These are phyloP conservation scores for Drosophila equinoxialis DNA, from an alignment of 1,140 invertebrate species.

Conservation along the genomic window DNA sequence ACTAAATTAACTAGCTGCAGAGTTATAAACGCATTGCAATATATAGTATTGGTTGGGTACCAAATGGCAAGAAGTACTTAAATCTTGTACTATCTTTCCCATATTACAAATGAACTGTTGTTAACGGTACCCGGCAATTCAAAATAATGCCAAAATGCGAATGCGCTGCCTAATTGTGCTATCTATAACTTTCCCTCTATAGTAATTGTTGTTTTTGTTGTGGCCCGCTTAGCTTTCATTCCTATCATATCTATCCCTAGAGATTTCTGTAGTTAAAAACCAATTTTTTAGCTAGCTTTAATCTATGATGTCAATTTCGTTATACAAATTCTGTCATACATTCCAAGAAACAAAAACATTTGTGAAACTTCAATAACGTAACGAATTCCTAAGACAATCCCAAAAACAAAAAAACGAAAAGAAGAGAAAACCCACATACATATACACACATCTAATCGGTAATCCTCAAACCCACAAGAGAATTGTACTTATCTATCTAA, in stretches of 20 bases:
- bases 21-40: neutral
- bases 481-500: slow-evolving; percentile 40
- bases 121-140: neutral
- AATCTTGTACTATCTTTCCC: neutral
- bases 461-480: neutral
- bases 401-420: slow-evolving; percentile 36
- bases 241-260: slow-evolving; percentile 2
- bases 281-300: slow-evolving; percentile 71
- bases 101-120: neutral
- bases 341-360: slow-evolving; percentile 52
- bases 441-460: slow-evolving; percentile 7
- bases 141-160: slow-evolving; percentile 13
- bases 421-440: neutral
- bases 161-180: slow-evolving; percentile 35
- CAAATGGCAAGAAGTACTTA: neutral
- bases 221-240: slow-evolving; percentile 31
- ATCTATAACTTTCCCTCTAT: slow-evolving; percentile 29
- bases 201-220: slow-evolving; percentile 40
- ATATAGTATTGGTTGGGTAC: slow-evolving; percentile 6
- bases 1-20: slow-evolving; percentile 1
- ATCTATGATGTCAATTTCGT: slow-evolving; percentile 40
- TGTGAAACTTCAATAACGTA: slow-evolving; percentile 50
- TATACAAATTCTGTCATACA: slow-evolving; percentile 44
- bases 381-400: slow-evolving; percentile 57
- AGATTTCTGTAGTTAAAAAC: slow-evolving; percentile 63